Conservation (phyloP, 2,888 invertebrate genomes). For the Amphipoea oculea region DNA sequence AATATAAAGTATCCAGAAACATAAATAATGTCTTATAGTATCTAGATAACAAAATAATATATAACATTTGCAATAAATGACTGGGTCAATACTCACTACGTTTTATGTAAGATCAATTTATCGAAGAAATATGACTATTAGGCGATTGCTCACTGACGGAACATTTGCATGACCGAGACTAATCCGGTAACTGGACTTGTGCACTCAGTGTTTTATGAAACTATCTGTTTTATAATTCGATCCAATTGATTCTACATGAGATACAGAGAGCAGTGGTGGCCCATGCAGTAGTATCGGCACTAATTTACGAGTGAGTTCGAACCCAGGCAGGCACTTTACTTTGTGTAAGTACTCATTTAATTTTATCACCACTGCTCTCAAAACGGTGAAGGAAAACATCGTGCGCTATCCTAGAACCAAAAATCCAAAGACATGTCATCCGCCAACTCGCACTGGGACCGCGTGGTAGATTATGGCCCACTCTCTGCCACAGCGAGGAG, state of each 20-base stretch:
- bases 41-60: slow-evolving; percentile 11
- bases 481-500: no score
- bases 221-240: neutral
- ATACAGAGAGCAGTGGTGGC: neutral
- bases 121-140: slow-evolving; percentile 24
- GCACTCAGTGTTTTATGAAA: slow-evolving; percentile 29
- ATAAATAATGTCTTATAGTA: neutral
- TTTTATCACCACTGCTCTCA: no score
- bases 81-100: slow-evolving; percentile 17
- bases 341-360: no score
- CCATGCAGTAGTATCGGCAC: no score
- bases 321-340: no score
- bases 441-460: no score
- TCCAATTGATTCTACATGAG: neutral
- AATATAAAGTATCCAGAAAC: neutral
- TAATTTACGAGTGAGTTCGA: no score
- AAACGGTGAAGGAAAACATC: no score
- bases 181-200: slow-evolving; percentile 35
- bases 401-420: no score
- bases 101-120: slow-evolving; percentile 44
- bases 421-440: no score
- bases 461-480: no score
- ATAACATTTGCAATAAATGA: slow-evolving; percentile 26
- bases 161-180: slow-evolving; percentile 48
- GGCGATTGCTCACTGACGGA: slow-evolving; percentile 26